Evolutionary conservation across 2,113 vertebrate species (phyloP).

Genomic region (Carassius carassius): DNA sequence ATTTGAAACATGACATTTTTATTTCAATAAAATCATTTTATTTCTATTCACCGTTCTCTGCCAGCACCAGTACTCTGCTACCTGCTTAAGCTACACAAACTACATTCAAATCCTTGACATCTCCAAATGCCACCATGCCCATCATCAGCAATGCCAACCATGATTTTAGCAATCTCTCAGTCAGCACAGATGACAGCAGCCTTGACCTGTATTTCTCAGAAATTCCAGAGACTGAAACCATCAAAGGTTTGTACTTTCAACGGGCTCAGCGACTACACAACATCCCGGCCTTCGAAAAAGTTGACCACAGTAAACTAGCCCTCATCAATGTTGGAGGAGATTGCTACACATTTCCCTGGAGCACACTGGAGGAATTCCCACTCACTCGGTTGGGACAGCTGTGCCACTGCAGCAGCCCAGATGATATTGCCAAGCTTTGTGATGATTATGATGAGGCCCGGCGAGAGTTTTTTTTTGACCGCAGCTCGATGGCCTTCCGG

Average conservation of each 20-base stretch:
- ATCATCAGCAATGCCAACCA: constrained; percentile 83
- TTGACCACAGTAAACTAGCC: constrained; percentile 79
- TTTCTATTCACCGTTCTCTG: neutral
- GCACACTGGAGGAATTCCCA: constrained; percentile 89
- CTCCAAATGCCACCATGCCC: constrained; percentile 76
- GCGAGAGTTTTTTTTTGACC: constrained; percentile 92
- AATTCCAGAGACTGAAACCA: constrained; percentile 74
- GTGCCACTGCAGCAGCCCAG: constrained; percentile 80
- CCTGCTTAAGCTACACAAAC: neutral
- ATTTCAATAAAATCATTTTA: neutral
- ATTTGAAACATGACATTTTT: neutral
- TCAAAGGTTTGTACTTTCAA: constrained; percentile 88
- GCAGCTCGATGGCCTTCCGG: constrained; percentile 87
- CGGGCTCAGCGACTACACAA: constrained; percentile 75
- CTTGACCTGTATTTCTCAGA: constrained; percentile 77
- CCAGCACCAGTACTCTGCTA: neutral
- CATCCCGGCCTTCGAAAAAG: constrained; percentile 62
- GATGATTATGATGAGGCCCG: constrained; percentile 91
- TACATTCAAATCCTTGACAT: neutral
- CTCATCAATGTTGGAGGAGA: constrained; percentile 92
- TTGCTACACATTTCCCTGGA: constrained; percentile 90
- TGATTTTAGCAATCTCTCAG: constrained; percentile 80
- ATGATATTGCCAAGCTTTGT: constrained; percentile 86
- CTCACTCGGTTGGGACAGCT: constrained; percentile 86
- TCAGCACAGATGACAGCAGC: constrained; percentile 81